These are phyloP conservation scores for Neoitamus cyanurus DNA, from an alignment of 2,888 invertebrate species.

Conservation along the genomic window DNA sequence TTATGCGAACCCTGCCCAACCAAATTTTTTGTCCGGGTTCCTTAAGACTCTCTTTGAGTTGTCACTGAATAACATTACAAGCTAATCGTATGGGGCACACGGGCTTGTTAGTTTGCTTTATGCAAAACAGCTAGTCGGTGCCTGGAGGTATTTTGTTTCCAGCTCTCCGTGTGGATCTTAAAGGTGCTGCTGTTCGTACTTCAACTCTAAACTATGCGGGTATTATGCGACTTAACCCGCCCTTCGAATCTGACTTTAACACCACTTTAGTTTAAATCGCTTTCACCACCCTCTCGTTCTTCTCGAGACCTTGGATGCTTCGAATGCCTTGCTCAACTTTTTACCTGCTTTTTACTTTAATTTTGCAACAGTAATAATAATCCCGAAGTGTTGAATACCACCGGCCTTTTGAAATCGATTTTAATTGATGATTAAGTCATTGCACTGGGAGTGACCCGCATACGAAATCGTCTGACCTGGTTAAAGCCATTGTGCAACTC, in stretches of 20 bases:
- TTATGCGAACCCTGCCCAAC: background rate
- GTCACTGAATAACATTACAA: constrained; percentile 10
- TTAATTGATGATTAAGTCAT: background rate
- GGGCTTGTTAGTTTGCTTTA: constrained; percentile 5
- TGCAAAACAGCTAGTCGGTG: background rate
- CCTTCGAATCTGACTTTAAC: background rate
- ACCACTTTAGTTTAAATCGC: background rate
- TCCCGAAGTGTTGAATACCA: background rate
- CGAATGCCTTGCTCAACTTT: background rate
- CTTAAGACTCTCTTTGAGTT: background rate
- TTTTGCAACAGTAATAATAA: background rate
- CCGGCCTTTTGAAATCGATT: background rate
- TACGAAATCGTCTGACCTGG: background rate
- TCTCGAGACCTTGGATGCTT: background rate
- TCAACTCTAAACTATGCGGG: background rate
- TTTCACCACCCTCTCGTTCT: background rate
- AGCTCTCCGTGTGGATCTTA: background rate
- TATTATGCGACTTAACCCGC: background rate
- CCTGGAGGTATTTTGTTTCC: background rate
- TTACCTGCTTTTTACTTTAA: background rate
- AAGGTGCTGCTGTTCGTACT: background rate
- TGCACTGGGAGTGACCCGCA: background rate
- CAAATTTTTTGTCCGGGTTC: background rate
- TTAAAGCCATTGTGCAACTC: background rate
- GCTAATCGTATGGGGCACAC: background rate